Percentiles rank a stretch among this genome's conserved stretches.
Conservation (phyloP, 2,113 vertebrate species). For the Onychostruthus taczanowskii region DNA sequence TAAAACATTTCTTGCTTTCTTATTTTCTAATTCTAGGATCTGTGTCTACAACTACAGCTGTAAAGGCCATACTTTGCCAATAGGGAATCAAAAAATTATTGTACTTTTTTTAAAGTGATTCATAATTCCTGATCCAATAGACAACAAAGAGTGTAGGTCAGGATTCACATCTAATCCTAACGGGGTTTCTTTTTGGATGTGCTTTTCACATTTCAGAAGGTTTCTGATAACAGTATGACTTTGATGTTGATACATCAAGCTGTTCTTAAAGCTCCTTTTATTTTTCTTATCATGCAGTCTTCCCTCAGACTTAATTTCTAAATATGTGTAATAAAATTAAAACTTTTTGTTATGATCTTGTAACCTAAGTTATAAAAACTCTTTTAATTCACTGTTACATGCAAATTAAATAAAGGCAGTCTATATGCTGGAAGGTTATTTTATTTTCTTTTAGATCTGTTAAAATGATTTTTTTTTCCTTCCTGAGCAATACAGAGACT, state of each 20-base stretch:
- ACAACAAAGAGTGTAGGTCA: background rate
- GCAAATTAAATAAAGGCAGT: background rate
- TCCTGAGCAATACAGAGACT: background rate
- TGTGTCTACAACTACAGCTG: background rate
- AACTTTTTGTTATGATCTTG: background rate
- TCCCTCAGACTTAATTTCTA: background rate
- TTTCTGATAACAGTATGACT: background rate
- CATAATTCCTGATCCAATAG: constrained; percentile 55
- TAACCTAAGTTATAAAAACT: background rate
- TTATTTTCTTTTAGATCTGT: background rate
- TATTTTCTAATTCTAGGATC: constrained; percentile 72
- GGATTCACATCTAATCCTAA: background rate
- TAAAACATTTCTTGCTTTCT: constrained; percentile 72
- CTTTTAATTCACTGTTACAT: background rate
- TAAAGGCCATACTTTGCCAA: constrained; percentile 67
- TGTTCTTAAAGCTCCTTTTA: background rate
- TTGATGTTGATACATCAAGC: background rate
- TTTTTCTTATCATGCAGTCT: background rate
- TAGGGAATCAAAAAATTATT: constrained; percentile 60
- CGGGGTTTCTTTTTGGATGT: background rate
- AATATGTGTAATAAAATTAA: background rate
- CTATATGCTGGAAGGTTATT: background rate
- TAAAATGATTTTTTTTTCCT: background rate
- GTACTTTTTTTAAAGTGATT: constrained; percentile 55
- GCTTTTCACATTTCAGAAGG: background rate